Conservation (phyloP, 2,113 vertebrate species). For the Pygathrix nemaeus region DNA sequence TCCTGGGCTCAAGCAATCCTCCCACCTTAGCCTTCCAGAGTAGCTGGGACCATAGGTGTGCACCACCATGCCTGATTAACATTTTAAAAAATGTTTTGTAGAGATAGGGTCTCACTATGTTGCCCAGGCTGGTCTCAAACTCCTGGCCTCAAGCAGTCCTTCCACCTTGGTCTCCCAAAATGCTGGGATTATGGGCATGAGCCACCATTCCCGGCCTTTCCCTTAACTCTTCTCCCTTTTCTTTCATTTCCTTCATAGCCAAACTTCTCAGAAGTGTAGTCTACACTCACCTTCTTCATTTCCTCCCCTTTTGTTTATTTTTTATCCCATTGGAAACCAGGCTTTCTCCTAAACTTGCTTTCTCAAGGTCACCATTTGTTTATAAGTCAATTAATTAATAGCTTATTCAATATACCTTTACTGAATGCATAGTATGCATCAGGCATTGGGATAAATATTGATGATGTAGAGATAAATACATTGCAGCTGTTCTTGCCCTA, state of each 20-base stretch:
- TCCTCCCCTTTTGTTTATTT: background rate
- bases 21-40: too few relatives aligned
- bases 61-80: too few relatives aligned
- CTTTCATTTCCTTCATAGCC: background rate
- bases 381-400: slow-evolving; percentile 22
- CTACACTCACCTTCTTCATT: background rate
- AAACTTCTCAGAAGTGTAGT: background rate
- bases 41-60: too few relatives aligned
- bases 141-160: too few relatives aligned
- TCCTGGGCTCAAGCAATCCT: too few relatives aligned
- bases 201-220: too few relatives aligned
- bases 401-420: background rate
- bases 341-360: background rate
- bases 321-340: background rate
- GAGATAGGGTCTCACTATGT: too few relatives aligned
- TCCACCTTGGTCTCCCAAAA: too few relatives aligned
- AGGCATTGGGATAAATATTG: background rate
- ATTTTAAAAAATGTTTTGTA: too few relatives aligned
- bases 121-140: too few relatives aligned
- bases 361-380: background rate
- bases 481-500: background rate
- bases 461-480: background rate
- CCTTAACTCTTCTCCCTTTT: background rate
- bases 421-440: background rate
- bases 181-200: too few relatives aligned